Evolutionary conservation across 2,888 invertebrate species (phyloP).

Genomic region (Odontothrips loti): DNA sequence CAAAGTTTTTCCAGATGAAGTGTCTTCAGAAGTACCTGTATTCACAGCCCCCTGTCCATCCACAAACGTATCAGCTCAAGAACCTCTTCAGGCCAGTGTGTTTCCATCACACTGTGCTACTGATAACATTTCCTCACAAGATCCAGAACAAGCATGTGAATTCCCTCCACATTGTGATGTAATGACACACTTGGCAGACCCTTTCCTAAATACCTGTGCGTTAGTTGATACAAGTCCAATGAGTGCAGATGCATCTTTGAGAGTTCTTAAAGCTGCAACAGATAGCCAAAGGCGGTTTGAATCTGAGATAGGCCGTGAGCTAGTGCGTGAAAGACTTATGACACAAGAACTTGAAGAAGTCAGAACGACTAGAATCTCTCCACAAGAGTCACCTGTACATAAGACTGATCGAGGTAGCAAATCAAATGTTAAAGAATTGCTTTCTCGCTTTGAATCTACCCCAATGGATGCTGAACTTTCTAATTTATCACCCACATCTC

Average conservation of each 20-base stretch:
- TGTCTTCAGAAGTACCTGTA: too few relatives aligned
- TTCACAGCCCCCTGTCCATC: too few relatives aligned
- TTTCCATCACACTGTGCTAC: background rate
- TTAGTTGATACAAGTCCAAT: background rate
- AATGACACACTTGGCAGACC: background rate
- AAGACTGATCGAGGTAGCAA: background rate
- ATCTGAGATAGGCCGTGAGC: conserved; percentile 51
- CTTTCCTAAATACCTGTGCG: background rate
- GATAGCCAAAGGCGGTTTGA: conserved; percentile 43
- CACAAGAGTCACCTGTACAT: background rate
- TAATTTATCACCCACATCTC: background rate
- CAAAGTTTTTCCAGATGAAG: background rate
- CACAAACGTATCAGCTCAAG: background rate
- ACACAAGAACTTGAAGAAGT: conserved; percentile 44
- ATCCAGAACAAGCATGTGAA: conserved; percentile 26
- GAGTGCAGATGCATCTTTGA: background rate
- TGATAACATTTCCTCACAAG: background rate
- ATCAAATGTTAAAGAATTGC: background rate
- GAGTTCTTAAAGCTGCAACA: background rate
- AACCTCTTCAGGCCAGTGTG: background rate
- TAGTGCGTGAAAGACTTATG: conserved; percentile 49
- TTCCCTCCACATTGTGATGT: background rate
- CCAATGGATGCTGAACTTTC: background rate
- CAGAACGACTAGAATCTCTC: background rate
- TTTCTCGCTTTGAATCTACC: background rate